These are phyloP conservation scores for Pseudoatta argentina DNA, from an alignment of 1,140 invertebrate species.

Conservation along the genomic window DNA sequence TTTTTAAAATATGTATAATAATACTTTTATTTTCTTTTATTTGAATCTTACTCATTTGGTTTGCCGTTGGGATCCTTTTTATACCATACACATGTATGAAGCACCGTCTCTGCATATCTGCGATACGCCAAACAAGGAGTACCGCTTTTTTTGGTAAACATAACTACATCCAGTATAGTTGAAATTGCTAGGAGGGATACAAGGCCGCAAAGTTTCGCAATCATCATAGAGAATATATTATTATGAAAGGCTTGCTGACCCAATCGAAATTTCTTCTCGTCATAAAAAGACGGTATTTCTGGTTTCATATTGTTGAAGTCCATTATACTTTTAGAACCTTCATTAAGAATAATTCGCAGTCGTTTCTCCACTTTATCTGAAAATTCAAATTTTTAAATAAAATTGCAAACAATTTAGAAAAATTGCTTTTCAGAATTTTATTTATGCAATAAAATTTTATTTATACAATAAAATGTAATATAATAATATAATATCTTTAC, in stretches of 20 bases:
- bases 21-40: background rate
- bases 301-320: slow-evolving; percentile 71
- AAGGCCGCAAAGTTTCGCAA: slow-evolving; percentile 90
- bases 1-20: background rate
- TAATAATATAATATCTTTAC: too few species aligned
- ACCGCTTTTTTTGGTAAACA: slow-evolving; percentile 89
- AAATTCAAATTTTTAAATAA: slow-evolving; percentile 44
- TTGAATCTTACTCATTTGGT: slow-evolving; percentile 79
- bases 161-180: slow-evolving; percentile 89
- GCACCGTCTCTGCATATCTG: too few species aligned
- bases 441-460: background rate
- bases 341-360: slow-evolving; percentile 76
- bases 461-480: background rate
- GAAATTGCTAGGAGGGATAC: slow-evolving; percentile 90
- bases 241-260: slow-evolving; percentile 90
- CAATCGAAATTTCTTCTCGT: slow-evolving; percentile 84
- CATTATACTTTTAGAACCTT: slow-evolving; percentile 75
- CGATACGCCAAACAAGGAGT: slow-evolving; percentile 89
- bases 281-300: slow-evolving; percentile 81
- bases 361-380: slow-evolving; percentile 72
- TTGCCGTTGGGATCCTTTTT: slow-evolving; percentile 86
- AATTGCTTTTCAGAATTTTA: background rate
- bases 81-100: too few species aligned
- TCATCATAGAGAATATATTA: slow-evolving; percentile 90
- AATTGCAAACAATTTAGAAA: slow-evolving; percentile 3